A percentile compares a stretch with the other conserved stretches of the same genome.
phyloP scores from a whole-genome alignment of 2,888 invertebrate genomes.

The Drosophila parthenogenetica region DNA sequence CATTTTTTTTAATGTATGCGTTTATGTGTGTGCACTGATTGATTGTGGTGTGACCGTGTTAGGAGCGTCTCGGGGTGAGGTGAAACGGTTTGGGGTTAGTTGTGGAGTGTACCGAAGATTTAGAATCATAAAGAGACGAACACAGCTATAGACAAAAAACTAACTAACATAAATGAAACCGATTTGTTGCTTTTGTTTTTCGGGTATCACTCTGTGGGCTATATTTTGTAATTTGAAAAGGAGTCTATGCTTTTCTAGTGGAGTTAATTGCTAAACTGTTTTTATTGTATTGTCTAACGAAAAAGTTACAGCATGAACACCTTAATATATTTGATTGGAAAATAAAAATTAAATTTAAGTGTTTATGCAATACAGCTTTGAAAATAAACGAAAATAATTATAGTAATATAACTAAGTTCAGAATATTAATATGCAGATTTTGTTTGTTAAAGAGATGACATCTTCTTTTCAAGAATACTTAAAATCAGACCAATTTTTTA shows the following conservation, averaged over 20 bases:
- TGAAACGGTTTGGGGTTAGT: not conserved
- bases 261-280: not conserved
- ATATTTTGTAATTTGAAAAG: constrained; percentile 32
- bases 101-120: constrained; percentile 6
- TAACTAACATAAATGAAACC: constrained; percentile 70
- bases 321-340: too few species aligned
- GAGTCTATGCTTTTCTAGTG: constrained; percentile 15
- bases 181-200: constrained; percentile 44
- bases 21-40: constrained; percentile 52
- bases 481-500: too few species aligned
- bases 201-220: constrained; percentile 6
- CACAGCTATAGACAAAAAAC: constrained; percentile 66
- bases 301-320: too few species aligned
- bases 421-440: too few species aligned
- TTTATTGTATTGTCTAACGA: not conserved
- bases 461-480: too few species aligned
- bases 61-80: not conserved
- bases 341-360: too few species aligned
- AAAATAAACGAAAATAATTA: too few species aligned
- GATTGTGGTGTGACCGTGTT: constrained; percentile 7
- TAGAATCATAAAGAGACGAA: constrained; percentile 40
- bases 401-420: too few species aligned
- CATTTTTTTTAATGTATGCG: constrained; percentile 1
- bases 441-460: too few species aligned
- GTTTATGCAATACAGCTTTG: too few species aligned